Percentiles rank a stretch among this genome's conserved stretches.
phyloP scores from a whole-genome alignment of 1,140 invertebrate species.

The Pygmarrhopalites habei region DNA sequence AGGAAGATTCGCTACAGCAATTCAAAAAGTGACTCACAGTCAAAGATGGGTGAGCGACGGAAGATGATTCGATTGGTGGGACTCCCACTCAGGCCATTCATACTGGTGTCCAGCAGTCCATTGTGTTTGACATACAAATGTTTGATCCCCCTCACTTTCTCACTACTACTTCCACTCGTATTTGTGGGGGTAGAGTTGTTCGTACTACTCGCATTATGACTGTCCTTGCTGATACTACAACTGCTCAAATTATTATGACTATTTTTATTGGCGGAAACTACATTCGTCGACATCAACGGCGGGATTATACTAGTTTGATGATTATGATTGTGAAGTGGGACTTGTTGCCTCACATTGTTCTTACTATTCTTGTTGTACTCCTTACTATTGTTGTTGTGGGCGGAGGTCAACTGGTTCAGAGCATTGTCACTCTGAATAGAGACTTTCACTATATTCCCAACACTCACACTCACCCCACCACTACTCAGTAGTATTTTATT shows the following conservation, averaged over 20 bases:
- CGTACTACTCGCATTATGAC: conserved; percentile 5
- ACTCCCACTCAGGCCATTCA: conserved; percentile 22
- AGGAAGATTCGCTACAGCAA: too few species aligned
- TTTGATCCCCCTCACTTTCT: too few species aligned
- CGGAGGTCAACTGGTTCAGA: too few species aligned
- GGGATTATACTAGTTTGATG: not conserved
- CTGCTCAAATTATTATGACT: not conserved
- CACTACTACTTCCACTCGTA: too few species aligned
- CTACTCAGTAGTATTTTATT: conserved; percentile 48
- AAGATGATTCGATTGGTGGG: conserved; percentile 33
- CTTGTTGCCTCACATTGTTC: conserved; percentile 55
- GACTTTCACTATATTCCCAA: conserved; percentile 42
- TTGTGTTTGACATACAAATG: conserved; percentile 27
- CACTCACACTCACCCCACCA: not conserved
- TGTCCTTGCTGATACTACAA: not conserved
- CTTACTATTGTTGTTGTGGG: not conserved
- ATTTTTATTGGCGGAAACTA: conserved; percentile 14
- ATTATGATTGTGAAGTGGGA: conserved; percentile 38
- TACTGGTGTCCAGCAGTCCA: conserved; percentile 4
- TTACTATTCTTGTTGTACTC: not conserved
- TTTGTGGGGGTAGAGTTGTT: too few species aligned
- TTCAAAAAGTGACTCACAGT: too few species aligned
- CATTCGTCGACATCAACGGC: not conserved
- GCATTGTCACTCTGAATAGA: conserved; percentile 11
- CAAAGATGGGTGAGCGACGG: conserved; percentile 34